A percentile compares a stretch with the other conserved stretches of the same genome.
phyloP scores from a whole-genome alignment of 2,888 invertebrate species.

The Spisula subtruncata region DNA sequence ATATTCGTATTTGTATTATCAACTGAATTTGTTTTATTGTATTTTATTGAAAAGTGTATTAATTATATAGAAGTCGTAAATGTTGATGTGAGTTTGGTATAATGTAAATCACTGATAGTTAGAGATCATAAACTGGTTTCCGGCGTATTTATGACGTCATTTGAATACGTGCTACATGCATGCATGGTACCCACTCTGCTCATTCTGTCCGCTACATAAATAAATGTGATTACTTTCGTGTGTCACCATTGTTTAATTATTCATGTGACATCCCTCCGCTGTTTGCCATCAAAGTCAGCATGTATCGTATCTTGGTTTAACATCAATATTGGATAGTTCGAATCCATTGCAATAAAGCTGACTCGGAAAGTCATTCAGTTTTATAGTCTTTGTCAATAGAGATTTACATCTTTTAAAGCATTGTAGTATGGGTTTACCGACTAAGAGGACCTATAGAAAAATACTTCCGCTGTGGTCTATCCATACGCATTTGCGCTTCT shows the following conservation, averaged over 20 bases:
- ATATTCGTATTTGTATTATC: too few relatives aligned
- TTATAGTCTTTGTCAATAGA: not conserved
- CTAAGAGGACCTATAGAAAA: too few relatives aligned
- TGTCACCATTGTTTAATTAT: constrained; percentile 27
- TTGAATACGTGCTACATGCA: not conserved
- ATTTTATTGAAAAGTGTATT: too few relatives aligned
- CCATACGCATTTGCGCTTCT: too few relatives aligned
- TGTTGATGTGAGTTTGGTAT: too few relatives aligned
- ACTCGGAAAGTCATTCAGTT: not conserved
- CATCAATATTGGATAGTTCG: not conserved
- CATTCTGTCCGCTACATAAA: not conserved
- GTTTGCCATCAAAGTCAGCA: not conserved
- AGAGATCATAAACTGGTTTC: not conserved
- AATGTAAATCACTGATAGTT: too few relatives aligned
- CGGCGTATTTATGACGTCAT: not conserved
- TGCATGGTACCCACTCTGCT: not conserved
- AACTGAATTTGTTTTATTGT: too few relatives aligned
- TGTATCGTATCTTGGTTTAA: not conserved
- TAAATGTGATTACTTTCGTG: not conserved
- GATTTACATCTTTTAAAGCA: too few relatives aligned
- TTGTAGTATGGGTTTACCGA: too few relatives aligned
- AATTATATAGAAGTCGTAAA: too few relatives aligned
- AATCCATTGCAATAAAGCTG: not conserved
- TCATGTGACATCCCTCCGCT: not conserved
- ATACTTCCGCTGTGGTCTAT: too few relatives aligned